phyloP scores from a whole-genome alignment of 2,113 vertebrate species.

The Ibidorhyncha struthersii region DNA sequence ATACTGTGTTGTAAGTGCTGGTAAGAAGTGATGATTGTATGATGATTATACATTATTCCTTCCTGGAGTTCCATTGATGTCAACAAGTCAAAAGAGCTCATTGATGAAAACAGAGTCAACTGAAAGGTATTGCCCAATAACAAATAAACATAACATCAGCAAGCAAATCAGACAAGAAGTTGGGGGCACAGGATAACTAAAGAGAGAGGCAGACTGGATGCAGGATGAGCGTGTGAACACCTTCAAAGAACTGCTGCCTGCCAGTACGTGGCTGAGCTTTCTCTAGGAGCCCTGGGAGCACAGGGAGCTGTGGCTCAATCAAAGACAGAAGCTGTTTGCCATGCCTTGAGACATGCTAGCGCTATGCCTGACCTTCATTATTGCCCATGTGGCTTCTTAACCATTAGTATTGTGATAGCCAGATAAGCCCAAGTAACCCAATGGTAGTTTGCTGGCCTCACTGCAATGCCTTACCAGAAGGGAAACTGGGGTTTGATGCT shows the following conservation, averaged over 20 bases:
- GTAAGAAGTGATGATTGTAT: not conserved
- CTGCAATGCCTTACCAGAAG: not conserved
- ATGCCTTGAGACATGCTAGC: rapidly evolving
- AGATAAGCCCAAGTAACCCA: not conserved
- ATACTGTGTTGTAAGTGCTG: not conserved
- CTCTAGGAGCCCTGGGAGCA: not conserved
- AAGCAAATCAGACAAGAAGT: not conserved
- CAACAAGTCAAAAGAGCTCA: not conserved
- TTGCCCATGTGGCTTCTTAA: not conserved
- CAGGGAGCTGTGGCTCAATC: not conserved
- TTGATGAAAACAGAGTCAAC: not conserved
- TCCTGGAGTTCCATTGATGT: conserved; percentile 7
- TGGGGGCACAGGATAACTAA: not conserved
- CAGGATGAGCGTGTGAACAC: not conserved
- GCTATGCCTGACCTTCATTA: not conserved
- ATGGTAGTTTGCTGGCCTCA: not conserved
- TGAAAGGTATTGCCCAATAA: not conserved
- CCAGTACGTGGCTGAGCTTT: not conserved
- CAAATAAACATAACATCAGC: not conserved
- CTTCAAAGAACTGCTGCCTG: not conserved
- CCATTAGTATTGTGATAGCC: not conserved
- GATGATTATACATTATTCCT: not conserved
- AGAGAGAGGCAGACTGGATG: not conserved
- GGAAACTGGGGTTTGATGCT: not conserved
- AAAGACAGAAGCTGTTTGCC: not conserved